Conservation (phyloP, 2,888 invertebrate genomes). For the Glaucopsyche alexis region DNA sequence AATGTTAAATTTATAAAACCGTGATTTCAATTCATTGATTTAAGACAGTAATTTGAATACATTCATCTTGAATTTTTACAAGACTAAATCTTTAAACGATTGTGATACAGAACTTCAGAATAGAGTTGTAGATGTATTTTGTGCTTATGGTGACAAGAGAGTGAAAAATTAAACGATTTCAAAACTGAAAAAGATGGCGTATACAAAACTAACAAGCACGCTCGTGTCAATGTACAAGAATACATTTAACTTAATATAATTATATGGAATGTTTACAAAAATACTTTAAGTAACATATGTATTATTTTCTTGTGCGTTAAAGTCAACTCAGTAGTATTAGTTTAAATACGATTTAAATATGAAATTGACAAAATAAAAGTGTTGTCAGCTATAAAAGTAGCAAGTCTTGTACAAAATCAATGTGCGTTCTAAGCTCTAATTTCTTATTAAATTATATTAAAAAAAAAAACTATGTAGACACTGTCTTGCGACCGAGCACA, state of each 20-base stretch:
- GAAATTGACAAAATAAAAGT: neutral
- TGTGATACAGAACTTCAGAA: neutral
- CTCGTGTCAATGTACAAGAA: slow-evolving; percentile 7
- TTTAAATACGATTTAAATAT: too few relatives aligned
- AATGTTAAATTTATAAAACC: neutral
- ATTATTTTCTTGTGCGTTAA: neutral
- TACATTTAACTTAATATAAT: slow-evolving; percentile 29
- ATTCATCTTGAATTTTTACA: neutral
- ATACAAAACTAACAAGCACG: slow-evolving; percentile 8
- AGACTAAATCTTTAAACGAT: neutral
- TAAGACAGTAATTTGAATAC: neutral
- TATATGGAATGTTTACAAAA: slow-evolving; percentile 28
- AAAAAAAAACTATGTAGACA: slow-evolving; percentile 2
- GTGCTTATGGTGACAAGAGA: slow-evolving; percentile 18
- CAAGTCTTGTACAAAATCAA: neutral
- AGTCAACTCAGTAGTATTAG: neutral
- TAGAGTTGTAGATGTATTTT: slow-evolving; percentile 10
- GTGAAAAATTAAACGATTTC: neutral
- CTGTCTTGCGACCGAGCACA: slow-evolving; percentile 17
- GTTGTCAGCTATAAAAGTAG: neutral
- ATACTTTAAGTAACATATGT: slow-evolving; percentile 2
- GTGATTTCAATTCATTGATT: neutral
- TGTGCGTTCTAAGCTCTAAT: slow-evolving; percentile 28
- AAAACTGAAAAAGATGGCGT: neutral
- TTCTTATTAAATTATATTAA: neutral